A percentile compares a stretch with the other conserved stretches of the same genome.
phyloP scores from a whole-genome alignment of 2,888 invertebrate species.

The Polydrusus tereticollis region DNA sequence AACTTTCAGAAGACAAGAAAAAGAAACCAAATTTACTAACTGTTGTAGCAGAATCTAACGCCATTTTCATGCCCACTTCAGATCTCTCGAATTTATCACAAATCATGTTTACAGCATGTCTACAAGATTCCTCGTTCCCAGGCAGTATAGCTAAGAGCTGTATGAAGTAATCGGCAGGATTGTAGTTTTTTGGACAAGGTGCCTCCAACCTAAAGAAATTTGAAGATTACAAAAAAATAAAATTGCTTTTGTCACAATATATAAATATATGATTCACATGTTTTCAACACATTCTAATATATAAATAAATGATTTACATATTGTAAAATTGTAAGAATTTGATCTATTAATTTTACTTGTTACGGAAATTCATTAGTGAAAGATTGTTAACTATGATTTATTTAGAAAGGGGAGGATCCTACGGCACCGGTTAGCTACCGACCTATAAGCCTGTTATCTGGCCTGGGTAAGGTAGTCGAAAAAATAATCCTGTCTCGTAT shows the following conservation, averaged over 20 bases:
- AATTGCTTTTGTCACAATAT: neutral
- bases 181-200: conserved; percentile 89
- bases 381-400: no score
- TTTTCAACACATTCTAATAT: no score
- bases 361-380: no score
- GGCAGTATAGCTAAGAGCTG: conserved; percentile 90
- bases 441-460: no score
- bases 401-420: no score
- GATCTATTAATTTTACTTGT: no score
- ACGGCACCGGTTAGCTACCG: no score
- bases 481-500: no score
- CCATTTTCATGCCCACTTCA: conserved; percentile 73
- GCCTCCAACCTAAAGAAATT: conserved; percentile 77
- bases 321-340: no score
- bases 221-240: neutral
- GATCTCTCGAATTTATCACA: conserved; percentile 82
- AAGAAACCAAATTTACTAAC: conserved; percentile 49
- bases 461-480: no score
- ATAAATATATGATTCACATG: neutral
- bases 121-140: conserved; percentile 83
- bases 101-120: conserved; percentile 82
- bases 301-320: no score
- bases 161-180: conserved; percentile 95
- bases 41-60: conserved; percentile 72
- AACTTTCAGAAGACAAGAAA: neutral